These are phyloP conservation scores for Pollenia griseotomentosa DNA, from an alignment of 2,888 invertebrate genomes.

Conservation along the genomic window DNA sequence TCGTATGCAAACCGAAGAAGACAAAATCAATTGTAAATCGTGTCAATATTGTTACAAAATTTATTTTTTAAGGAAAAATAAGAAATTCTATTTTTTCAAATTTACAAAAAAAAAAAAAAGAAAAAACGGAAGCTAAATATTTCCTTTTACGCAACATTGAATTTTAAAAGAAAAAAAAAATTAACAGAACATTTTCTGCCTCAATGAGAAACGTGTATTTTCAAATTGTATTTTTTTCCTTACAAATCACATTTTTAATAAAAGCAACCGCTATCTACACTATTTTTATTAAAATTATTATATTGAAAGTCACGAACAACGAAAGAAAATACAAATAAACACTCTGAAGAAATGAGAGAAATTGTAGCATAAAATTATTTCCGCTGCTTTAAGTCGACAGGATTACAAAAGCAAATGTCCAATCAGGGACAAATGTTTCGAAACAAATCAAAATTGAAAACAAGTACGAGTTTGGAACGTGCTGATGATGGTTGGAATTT, in stretches of 20 bases:
- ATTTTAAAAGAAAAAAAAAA: slow-evolving; percentile 45
- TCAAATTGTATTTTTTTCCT: slow-evolving; percentile 49
- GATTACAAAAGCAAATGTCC: slow-evolving; percentile 68
- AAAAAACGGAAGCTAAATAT: slow-evolving; percentile 50
- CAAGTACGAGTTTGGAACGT: slow-evolving; percentile 30
- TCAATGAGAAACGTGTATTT: slow-evolving; percentile 64
- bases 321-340: slow-evolving; percentile 29
- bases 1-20: slow-evolving; percentile 40
- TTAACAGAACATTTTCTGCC: slow-evolving; percentile 59
- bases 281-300: slow-evolving; percentile 61
- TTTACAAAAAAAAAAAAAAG: slow-evolving; percentile 2
- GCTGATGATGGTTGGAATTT: not conserved
- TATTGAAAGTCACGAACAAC: slow-evolving; percentile 70
- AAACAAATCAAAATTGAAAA: slow-evolving; percentile 77
- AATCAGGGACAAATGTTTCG: slow-evolving; percentile 79
- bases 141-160: slow-evolving; percentile 58
- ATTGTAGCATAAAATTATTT: slow-evolving; percentile 60
- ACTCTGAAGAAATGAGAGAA: slow-evolving; percentile 24
- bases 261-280: slow-evolving; percentile 41
- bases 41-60: slow-evolving; percentile 61
- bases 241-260: slow-evolving; percentile 1
- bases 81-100: slow-evolving; percentile 29
- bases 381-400: slow-evolving; percentile 55
- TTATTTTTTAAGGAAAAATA: slow-evolving; percentile 14
- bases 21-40: slow-evolving; percentile 65